Evolutionary conservation across 2,797 vertebrate genomes (phyloP), one percentile per base, ranked within the genome.

Genomic region (Kryptopterus vitreolus): DNA sequence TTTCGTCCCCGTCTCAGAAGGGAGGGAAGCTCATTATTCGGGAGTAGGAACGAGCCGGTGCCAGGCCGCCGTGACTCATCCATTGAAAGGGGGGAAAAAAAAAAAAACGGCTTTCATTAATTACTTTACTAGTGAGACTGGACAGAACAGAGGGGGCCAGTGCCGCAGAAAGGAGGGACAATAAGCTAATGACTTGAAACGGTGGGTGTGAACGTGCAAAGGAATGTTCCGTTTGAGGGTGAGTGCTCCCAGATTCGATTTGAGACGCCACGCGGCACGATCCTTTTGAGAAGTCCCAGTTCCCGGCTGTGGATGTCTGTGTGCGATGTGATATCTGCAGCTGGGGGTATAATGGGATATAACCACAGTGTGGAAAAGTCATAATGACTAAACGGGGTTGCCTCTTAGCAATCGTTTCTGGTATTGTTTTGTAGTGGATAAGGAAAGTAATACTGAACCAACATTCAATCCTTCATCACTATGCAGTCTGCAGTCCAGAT

Each of bases 31-130:
- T 85, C 81, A 87, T 86, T 75, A 75, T 75, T 75, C 55, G 35
- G 3, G 35, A 78, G 53, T 26, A 68, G 65, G 63, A 78, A 24
- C 61, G 24, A 69, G 72, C 9, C 15, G 55, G 55, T 26, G 57
- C 84, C 85, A 85, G 59, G 82, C 31, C 31, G n/a, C 83, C 11
- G 59, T 88, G 84, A 88, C 77, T 89, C 87, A 85, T 76, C 82
- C 87, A 85, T 35, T 82, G 83, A 86, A 74, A 66, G 63, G 76
- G 72, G 38, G 7, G 10, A 43, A 43, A 43, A 43, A 43, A 43
- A 43, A 43, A 79, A 78, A 84, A 84, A 86, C 72, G 81, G 55
- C 85, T 78, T 79, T 62, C 63, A 86, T 88, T 86, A 88, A 88
- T 88, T 87, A 85, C 84, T 79, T 82, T 76, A 86, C 74, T 76